Evolutionary conservation across 2,113 vertebrate genomes (phyloP).

Genomic region (Taurulus bubalis): DNA sequence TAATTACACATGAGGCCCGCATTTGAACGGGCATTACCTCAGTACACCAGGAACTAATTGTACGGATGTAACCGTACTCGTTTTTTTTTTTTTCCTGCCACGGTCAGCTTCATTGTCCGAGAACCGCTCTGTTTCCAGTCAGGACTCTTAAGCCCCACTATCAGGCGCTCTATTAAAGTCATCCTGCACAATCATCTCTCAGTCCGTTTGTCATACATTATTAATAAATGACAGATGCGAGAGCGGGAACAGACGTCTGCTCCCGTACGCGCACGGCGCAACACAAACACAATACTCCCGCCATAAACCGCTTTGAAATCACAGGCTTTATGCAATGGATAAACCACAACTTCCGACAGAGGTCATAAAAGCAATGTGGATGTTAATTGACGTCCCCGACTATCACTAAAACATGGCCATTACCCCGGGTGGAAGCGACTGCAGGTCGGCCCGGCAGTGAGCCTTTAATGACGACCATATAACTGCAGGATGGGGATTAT

Average conservation of each 20-base stretch:
- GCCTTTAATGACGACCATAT: conserved; percentile 67
- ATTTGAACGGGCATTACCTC: conserved; percentile 7
- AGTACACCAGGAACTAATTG: conserved; percentile 7
- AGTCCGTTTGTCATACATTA: conserved; percentile 38
- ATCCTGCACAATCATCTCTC: conserved; percentile 22
- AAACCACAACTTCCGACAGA: conserved; percentile 49
- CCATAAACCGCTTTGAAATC: conserved; percentile 45
- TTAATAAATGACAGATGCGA: conserved; percentile 27
- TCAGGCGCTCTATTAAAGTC: conserved; percentile 43
- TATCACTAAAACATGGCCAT: conserved; percentile 68
- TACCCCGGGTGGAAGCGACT: conserved; percentile 40
- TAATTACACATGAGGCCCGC: conserved; percentile 10
- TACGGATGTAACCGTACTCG: not conserved
- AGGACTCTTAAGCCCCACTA: conserved; percentile 20
- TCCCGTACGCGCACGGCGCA: not conserved
- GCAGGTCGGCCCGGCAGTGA: conserved; percentile 39
- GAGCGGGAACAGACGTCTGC: not conserved
- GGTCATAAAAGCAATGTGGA: conserved; percentile 60
- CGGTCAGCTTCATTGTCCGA: conserved; percentile 10
- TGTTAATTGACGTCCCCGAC: conserved; percentile 68
- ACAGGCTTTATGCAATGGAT: conserved; percentile 37
- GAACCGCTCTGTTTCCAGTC: conserved; percentile 28
- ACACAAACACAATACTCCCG: conserved; percentile 3
- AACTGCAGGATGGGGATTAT: conserved; percentile 60
- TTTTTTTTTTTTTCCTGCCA: not conserved